Percentiles rank a stretch among this genome's conserved stretches.
These are phyloP conservation scores for Tipula vernalis DNA, from an alignment of 2,888 invertebrate genomes.

Conservation along the genomic window DNA sequence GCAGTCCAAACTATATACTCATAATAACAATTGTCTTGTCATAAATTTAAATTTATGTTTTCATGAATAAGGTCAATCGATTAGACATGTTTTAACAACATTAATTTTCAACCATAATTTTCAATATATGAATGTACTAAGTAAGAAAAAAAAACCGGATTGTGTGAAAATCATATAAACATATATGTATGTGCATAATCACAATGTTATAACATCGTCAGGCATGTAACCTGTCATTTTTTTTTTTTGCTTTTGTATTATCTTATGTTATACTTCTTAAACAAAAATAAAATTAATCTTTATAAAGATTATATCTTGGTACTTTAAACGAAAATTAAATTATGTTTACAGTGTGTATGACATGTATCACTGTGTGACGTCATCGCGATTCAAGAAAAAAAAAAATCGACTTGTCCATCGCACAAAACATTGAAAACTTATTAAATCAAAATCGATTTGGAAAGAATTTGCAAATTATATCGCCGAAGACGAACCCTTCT, in stretches of 20 bases:
- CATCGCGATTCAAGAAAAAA: neutral
- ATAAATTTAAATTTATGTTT: neutral
- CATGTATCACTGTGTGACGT: neutral
- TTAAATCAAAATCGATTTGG: neutral
- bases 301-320: neutral
- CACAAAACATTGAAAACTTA: neutral
- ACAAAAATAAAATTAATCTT: neutral
- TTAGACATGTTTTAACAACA: constrained; percentile 4
- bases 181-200: neutral
- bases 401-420: neutral
- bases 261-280: neutral
- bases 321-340: neutral
- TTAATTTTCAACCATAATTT: neutral
- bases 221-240: constrained; percentile 4
- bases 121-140: neutral
- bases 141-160: neutral
- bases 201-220: neutral
- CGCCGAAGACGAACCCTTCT: neutral
- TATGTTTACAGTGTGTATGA: neutral
- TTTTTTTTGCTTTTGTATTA: neutral
- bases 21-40: neutral
- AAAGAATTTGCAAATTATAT: neutral
- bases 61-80: neutral
- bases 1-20: neutral
- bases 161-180: neutral